Percentiles rank a stretch among this genome's conserved stretches.
phyloP scores from a whole-genome alignment of 2,797 vertebrate species.

The Gila robusta region DNA sequence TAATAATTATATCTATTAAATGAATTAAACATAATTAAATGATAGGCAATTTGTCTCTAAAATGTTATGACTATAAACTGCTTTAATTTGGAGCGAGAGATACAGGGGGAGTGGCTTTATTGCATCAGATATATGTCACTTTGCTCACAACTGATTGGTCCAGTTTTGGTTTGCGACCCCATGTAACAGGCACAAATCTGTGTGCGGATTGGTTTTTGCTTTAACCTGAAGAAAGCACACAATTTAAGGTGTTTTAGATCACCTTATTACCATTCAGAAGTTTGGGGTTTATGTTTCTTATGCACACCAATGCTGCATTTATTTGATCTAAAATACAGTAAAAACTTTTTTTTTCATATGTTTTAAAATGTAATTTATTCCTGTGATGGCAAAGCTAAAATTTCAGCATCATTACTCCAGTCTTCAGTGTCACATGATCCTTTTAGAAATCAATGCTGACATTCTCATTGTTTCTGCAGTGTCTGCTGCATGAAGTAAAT shows the following conservation, averaged over 20 bases:
- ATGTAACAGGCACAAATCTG: neutral
- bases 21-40: no score
- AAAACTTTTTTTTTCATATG: neutral
- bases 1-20: no score
- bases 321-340: neutral
- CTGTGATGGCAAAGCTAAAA: neutral
- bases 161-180: neutral
- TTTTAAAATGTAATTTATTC: neutral
- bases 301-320: neutral
- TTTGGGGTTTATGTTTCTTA: neutral
- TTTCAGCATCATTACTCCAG: neutral
- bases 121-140: neutral
- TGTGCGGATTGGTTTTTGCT: neutral
- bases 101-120: neutral
- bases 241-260: neutral
- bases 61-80: no score
- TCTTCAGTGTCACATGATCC: neutral
- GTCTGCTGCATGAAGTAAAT: slow-evolving; percentile 13
- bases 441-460: neutral
- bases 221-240: neutral
- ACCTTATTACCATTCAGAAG: neutral
- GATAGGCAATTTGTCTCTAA: no score
- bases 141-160: neutral
- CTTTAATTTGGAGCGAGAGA: neutral
- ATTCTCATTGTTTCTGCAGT: neutral